phyloP scores from a whole-genome alignment of 2,888 invertebrate species.

The Metellina segmentata region DNA sequence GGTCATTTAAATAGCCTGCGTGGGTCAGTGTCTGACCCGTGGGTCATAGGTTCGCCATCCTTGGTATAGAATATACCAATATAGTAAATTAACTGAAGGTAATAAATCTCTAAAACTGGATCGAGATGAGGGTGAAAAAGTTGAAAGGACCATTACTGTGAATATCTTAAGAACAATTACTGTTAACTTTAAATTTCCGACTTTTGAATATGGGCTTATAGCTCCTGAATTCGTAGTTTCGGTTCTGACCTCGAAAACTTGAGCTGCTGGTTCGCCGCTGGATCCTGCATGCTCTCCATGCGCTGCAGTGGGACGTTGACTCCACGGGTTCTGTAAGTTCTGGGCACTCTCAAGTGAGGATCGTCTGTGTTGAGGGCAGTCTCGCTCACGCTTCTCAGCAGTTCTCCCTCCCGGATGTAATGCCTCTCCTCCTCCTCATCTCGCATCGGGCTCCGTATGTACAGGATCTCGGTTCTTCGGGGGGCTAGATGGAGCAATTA shows the following conservation, averaged over 20 bases:
- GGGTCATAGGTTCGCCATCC: no score
- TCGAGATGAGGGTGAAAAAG: no score
- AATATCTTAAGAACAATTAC: no score
- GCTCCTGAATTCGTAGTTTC: no score
- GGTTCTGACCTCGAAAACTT: slow-evolving; percentile 67
- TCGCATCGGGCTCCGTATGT: slow-evolving; percentile 77
- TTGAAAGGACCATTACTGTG: no score
- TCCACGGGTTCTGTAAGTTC: not conserved
- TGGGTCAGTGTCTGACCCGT: no score
- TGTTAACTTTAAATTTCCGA: no score
- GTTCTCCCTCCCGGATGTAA: slow-evolving; percentile 63
- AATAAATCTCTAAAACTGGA: no score
- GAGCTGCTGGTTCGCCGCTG: slow-evolving; percentile 50
- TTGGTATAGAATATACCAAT: no score
- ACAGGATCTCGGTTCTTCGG: slow-evolving; percentile 77
- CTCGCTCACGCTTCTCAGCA: slow-evolving; percentile 76
- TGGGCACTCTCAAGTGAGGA: slow-evolving; percentile 36
- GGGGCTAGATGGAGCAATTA: slow-evolving; percentile 50
- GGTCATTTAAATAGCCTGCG: no score
- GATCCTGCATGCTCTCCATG: slow-evolving; percentile 41
- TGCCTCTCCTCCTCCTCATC: slow-evolving; percentile 69
- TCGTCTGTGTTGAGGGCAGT: slow-evolving; percentile 68
- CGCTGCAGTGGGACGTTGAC: slow-evolving; percentile 14
- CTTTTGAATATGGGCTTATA: no score
- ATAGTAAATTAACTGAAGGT: no score